Conservation (phyloP, 2,888 invertebrate species). For the Conus canariensis region DNA sequence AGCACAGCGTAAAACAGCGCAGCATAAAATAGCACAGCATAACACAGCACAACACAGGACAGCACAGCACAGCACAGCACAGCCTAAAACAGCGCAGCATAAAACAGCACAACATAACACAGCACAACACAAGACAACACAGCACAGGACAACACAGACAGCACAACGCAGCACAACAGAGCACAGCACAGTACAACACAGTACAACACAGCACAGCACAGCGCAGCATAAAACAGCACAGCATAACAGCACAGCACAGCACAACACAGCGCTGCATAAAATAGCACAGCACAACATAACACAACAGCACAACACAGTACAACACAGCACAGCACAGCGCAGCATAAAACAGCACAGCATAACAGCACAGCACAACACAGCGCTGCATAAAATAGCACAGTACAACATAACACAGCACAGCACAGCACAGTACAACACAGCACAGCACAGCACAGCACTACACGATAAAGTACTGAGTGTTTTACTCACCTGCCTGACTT, state of each 20-base stretch:
- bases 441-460: too few relatives aligned
- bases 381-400: background rate
- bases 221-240: background rate
- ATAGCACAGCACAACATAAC: too few relatives aligned
- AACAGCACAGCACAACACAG: background rate
- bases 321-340: background rate
- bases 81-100: background rate
- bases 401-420: too few relatives aligned
- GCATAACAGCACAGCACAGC: background rate
- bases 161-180: background rate
- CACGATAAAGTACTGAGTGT: too few relatives aligned
- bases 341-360: background rate
- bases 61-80: slow-evolving; percentile 6
- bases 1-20: background rate
- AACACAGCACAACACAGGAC: slow-evolving; percentile 11
- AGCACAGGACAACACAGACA: background rate
- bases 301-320: too few relatives aligned
- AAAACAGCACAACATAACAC: background rate
- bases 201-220: background rate
- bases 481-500: slow-evolving; percentile 84
- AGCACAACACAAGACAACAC: background rate
- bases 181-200: background rate
- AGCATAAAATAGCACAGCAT: background rate
- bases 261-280: background rate
- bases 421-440: too few relatives aligned